Base-by-base conservation (phyloP, 2,797 vertebrate genomes). In the Lepidocolaptes lacrymiger region DNA sequence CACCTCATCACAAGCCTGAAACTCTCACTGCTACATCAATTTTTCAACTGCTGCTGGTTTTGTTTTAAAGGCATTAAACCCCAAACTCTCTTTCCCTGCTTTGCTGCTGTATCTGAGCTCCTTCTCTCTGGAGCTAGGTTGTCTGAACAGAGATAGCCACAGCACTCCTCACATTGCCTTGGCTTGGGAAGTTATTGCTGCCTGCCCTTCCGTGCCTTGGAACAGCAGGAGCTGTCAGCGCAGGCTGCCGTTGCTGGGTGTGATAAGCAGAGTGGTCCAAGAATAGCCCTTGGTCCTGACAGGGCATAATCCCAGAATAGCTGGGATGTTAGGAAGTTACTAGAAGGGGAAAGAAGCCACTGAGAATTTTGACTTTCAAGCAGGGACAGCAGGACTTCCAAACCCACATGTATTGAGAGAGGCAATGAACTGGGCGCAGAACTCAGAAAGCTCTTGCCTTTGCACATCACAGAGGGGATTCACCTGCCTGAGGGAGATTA, bases 241-340 rank as follows among this genome's bases (percentile, higher is more conserved):
- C 86, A 77, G 54, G 73, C 79, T 81, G 49, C 32, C 10, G 8
- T 48, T 75, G 69, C 51, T 89, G 81, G 72, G 54, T 59, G 48
- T 51, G 62, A 79, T 34, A 26, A 67, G 74, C 64, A 84, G 68
- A 85, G 66, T n/a, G 55, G 44, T 52, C 91, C 87, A 85, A 76
- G 91, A 97, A 75, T 68, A 91, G 49, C 63, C 83, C 69, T 73
- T 61, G 79, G 30, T 85, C 88, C 69, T 86, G 81, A 90, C 37
- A 49, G 85, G 62, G 5, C 63, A n/a, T 16, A 34, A 54, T 89
- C 78, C 66, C 52, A 13, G 77, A 54, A 74, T 44, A 21, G 16
- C 19, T 32, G 79, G 80, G 44, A 74, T 75, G 51, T 80, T 63
- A 83, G 71, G 73, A 89, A 88, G 59, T 80, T 89, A 59, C 78